phyloP scores from a whole-genome alignment of 2,888 invertebrate species.

The Plagodis dolabraria region DNA sequence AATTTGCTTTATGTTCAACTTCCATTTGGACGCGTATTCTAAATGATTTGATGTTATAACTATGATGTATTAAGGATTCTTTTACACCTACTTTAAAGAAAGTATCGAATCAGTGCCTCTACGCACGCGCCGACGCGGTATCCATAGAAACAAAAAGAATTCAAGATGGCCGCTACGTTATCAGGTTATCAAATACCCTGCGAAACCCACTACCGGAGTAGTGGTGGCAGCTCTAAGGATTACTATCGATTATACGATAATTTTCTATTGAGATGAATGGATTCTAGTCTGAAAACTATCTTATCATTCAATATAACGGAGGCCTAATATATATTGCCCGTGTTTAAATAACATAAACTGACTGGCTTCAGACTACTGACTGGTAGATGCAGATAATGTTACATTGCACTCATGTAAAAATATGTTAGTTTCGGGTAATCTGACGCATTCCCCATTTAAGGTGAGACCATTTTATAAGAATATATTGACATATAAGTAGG shows the following conservation, averaged over 20 bases:
- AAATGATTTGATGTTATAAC: not conserved
- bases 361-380: too few relatives aligned
- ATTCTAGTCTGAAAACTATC: conserved; percentile 24
- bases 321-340: conserved; percentile 15
- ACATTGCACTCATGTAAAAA: not conserved
- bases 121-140: conserved; percentile 66
- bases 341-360: conserved; percentile 14
- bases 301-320: conserved; percentile 27
- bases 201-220: conserved; percentile 30
- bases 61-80: too few relatives aligned
- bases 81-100: not conserved
- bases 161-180: conserved; percentile 71
- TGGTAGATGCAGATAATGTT: conserved; percentile 5
- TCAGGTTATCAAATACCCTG: conserved; percentile 58
- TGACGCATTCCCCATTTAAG: too few relatives aligned
- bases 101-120: conserved; percentile 45
- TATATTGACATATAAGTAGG: too few relatives aligned
- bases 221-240: conserved; percentile 32
- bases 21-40: conserved; percentile 11
- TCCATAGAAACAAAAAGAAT: conserved; percentile 68
- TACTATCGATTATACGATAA: conserved; percentile 27
- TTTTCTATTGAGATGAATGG: conserved; percentile 30
- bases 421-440: not conserved
- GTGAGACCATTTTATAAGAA: too few relatives aligned
- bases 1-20: not conserved